phyloP scores from a whole-genome alignment of 2,888 invertebrate species.

The Liodrosophila aerea region DNA sequence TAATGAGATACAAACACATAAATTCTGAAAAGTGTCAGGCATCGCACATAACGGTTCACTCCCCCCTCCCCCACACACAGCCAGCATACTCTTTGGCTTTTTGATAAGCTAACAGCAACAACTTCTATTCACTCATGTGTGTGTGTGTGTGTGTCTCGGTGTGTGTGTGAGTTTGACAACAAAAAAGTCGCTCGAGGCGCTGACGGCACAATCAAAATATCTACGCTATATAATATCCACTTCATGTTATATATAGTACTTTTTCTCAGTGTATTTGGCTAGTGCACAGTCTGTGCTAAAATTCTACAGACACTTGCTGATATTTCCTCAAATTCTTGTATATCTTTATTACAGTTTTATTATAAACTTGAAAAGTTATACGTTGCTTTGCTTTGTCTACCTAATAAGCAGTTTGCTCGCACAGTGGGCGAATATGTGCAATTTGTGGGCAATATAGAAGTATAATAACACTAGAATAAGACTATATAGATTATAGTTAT shows the following conservation, averaged over 20 bases:
- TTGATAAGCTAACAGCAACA: slow-evolving; percentile 76
- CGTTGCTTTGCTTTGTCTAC: too few species aligned
- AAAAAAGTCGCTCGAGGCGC: slow-evolving; percentile 63
- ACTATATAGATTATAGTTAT: too few species aligned
- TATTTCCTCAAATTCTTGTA: slow-evolving; percentile 13
- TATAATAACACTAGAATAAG: too few species aligned
- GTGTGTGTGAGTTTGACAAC: slow-evolving; percentile 15
- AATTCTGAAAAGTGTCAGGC: slow-evolving; percentile 81
- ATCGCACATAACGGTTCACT: slow-evolving; percentile 74
- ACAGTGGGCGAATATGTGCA: too few species aligned
- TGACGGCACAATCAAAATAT: slow-evolving; percentile 71
- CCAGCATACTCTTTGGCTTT: slow-evolving; percentile 25
- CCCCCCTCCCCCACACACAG: slow-evolving; percentile 18
- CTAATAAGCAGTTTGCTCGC: too few species aligned
- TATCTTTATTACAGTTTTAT: too few species aligned
- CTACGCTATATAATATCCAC: too few species aligned
- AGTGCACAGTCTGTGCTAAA: neutral
- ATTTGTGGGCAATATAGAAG: too few species aligned
- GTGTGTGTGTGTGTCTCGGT: slow-evolving; percentile 12
- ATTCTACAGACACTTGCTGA: too few species aligned
- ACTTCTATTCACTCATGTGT: slow-evolving; percentile 42
- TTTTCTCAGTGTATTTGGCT: slow-evolving; percentile 2
- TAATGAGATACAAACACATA: slow-evolving; percentile 82
- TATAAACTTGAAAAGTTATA: too few species aligned
- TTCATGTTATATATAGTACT: too few species aligned